Conservation (phyloP, 2,797 vertebrate species). For the Synanceia verrucosa region DNA sequence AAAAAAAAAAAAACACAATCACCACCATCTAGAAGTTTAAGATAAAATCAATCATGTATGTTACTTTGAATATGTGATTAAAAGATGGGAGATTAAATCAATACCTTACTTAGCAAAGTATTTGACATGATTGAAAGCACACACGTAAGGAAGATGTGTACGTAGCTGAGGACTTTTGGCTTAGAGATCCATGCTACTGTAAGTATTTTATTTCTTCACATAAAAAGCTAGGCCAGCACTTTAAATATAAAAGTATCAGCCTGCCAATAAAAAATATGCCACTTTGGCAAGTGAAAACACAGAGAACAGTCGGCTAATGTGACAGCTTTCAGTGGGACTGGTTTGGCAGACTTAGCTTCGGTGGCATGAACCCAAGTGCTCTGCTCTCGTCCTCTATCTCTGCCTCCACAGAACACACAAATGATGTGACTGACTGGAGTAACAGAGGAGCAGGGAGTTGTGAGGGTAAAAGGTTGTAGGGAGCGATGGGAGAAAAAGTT, state of each 20-base stretch:
- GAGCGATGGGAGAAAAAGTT: constrained; percentile 43
- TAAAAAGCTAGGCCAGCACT: constrained; percentile 60
- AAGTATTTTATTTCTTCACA: constrained; percentile 37
- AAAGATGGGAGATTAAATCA: constrained; percentile 5
- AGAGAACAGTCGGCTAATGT: constrained; percentile 73
- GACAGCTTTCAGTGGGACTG: constrained; percentile 77
- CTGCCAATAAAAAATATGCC: constrained; percentile 75
- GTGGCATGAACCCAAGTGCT: constrained; percentile 71
- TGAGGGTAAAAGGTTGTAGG: constrained; percentile 53
- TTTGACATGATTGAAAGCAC: background rate
- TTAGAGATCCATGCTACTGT: constrained; percentile 36
- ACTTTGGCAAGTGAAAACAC: constrained; percentile 69
- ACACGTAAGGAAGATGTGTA: background rate
- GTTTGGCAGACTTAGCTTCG: constrained; percentile 68
- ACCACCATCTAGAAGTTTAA: constrained; percentile 51
- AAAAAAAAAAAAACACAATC: constrained; percentile 33
- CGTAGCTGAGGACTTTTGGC: background rate
- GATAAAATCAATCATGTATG: background rate
- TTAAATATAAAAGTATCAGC: constrained; percentile 64
- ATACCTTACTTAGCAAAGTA: background rate
- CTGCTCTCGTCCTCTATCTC: constrained; percentile 44
- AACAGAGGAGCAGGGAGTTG: constrained; percentile 40
- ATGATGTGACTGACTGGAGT: constrained; percentile 39
- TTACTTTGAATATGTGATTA: constrained; percentile 9
- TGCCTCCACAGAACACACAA: constrained; percentile 39